Percentiles rank a stretch among this genome's conserved stretches.
Evolutionary conservation across 64 coral and sea anemone species (phyloP).

Genomic region (Porites australiensis): DNA sequence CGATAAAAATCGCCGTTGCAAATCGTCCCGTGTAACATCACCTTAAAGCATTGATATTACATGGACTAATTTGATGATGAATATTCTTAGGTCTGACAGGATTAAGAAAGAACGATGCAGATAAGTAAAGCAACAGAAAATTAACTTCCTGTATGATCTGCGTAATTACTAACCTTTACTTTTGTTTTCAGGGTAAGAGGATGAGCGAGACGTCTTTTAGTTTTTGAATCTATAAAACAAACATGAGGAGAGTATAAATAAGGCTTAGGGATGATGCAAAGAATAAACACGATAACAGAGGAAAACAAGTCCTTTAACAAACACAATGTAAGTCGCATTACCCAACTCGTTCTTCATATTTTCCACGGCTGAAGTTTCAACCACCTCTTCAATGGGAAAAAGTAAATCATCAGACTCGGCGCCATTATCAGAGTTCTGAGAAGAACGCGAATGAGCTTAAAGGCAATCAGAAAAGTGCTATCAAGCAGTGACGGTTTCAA

Average conservation of each 20-base stretch:
- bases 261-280: too few relatives aligned
- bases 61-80: too few relatives aligned
- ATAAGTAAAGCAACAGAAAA: too few relatives aligned
- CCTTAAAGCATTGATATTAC: too few relatives aligned
- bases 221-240: background rate
- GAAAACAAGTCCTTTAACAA: too few relatives aligned
- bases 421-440: slow-evolving; percentile 11
- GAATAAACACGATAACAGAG: too few relatives aligned
- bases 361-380: background rate
- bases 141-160: background rate
- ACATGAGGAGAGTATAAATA: background rate
- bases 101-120: too few relatives aligned
- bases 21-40: too few relatives aligned
- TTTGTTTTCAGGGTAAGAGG: slow-evolving; percentile 16
- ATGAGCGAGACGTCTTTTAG: slow-evolving; percentile 21
- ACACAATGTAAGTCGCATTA: background rate
- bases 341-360: slow-evolving; percentile 2
- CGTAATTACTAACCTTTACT: background rate
- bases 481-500: too few relatives aligned
- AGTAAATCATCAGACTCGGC: slow-evolving; percentile 60
- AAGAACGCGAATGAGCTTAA: slow-evolving; percentile 15
- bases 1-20: too few relatives aligned
- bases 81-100: too few relatives aligned
- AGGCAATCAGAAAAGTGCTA: background rate
- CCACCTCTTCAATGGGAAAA: slow-evolving; percentile 75